phyloP scores from a whole-genome alignment of 2,888 invertebrate species.

The Alentia gelatinosa region DNA sequence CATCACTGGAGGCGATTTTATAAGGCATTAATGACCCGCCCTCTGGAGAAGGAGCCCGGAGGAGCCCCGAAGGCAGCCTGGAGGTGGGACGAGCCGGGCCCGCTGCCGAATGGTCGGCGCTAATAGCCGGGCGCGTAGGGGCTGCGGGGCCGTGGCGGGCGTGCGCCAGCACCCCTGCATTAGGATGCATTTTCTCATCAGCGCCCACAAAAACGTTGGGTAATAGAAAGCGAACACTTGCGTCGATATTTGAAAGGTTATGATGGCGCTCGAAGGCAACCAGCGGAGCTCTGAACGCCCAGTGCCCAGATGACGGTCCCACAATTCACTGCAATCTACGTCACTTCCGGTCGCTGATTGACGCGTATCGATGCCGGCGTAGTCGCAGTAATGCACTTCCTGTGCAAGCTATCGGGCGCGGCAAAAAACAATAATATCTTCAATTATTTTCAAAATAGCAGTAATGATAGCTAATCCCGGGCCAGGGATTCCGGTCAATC shows the following conservation, averaged over 20 bases:
- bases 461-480: constrained; percentile 48
- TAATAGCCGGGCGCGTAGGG: not conserved
- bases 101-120: not conserved
- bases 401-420: constrained; percentile 44
- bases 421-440: constrained; percentile 54
- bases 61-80: not conserved
- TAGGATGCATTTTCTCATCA: constrained; percentile 52
- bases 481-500: constrained; percentile 47
- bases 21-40: not conserved
- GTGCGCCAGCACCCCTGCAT: not conserved
- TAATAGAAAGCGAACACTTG: constrained; percentile 45
- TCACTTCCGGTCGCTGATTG: constrained; percentile 48
- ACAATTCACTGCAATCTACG: constrained; percentile 50
- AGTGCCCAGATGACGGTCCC: constrained; percentile 34
- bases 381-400: constrained; percentile 39
- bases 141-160: not conserved
- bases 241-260: constrained; percentile 52
- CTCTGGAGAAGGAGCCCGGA: not conserved
- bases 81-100: not conserved
- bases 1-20: too few species aligned
- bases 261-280: constrained; percentile 41
- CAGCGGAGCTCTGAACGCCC: not conserved
- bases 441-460: constrained; percentile 54
- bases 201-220: constrained; percentile 19
- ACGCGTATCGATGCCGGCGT: constrained; percentile 42